phyloP scores from a whole-genome alignment of 2,888 invertebrate genomes.

The Resseliella maxima region DNA sequence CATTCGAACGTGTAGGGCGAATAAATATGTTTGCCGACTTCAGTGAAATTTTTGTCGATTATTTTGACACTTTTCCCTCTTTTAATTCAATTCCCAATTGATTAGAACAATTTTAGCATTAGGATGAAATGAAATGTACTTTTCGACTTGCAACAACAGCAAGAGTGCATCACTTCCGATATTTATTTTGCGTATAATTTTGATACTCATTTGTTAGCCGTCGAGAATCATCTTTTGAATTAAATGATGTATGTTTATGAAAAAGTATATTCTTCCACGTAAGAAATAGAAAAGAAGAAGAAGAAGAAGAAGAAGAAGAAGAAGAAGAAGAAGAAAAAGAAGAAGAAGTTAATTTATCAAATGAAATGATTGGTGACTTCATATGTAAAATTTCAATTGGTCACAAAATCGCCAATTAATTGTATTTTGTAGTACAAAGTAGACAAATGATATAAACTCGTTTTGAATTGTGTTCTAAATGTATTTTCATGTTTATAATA shows the following conservation, averaged over 20 bases:
- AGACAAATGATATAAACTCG: neutral
- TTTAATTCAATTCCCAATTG: neutral
- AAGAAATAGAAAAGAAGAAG: neutral
- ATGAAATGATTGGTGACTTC: neutral
- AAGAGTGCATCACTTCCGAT: neutral
- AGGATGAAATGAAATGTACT: neutral
- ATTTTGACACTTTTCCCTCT: neutral
- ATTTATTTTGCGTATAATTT: no score
- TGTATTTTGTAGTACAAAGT: slow-evolving; percentile 40
- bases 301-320: no score
- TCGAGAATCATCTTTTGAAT: neutral
- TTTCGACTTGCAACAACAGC: neutral
- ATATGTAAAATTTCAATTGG: neutral
- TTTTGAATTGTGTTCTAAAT: slow-evolving; percentile 29
- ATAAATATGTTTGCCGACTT: no score
- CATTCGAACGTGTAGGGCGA: no score
- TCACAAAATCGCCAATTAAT: neutral
- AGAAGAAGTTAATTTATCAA: neutral
- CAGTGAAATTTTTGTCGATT: neutral
- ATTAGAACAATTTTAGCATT: no score
- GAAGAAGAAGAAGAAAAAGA: neutral
- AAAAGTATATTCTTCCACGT: neutral
- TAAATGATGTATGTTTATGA: neutral
- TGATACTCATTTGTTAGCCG: neutral
- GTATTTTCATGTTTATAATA: slow-evolving; percentile 32